Evolutionary conservation across 2,113 vertebrate genomes (phyloP).

Genomic region (Cyanoramphus novaezelandiae): DNA sequence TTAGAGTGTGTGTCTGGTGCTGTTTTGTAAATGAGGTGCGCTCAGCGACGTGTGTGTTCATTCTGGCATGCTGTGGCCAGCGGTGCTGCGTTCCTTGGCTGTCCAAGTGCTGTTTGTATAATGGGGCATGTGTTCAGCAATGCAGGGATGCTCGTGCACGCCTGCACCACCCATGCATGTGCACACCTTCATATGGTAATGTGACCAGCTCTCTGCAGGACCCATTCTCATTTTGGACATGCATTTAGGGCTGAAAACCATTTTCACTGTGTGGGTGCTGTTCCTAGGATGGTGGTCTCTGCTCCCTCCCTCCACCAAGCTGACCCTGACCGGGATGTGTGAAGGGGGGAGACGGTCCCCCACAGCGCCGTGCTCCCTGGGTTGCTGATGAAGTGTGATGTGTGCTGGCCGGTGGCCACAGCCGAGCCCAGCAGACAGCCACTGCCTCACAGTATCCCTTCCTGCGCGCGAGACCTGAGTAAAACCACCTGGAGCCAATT

Average conservation of each 20-base stretch:
- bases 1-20: background rate
- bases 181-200: fast-evolving
- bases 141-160: fast-evolving
- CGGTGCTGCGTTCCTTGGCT: background rate
- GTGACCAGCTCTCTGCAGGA: fast-evolving
- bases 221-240: fast-evolving
- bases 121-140: fast-evolving
- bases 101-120: fast-evolving
- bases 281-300: background rate
- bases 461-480: background rate
- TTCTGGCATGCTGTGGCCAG: background rate
- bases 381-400: background rate
- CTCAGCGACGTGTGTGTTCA: background rate
- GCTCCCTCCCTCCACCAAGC: background rate
- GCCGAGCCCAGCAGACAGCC: background rate
- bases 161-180: fast-evolving
- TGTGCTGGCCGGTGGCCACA: background rate
- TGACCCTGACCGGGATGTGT: background rate
- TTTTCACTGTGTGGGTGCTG: background rate
- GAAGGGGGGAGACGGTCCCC: background rate
- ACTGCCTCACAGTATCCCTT: background rate
- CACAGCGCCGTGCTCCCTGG: fast-evolving
- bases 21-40: background rate
- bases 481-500: conserved; percentile 23
- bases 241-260: background rate